Percentiles rank a stretch among this genome's conserved stretches.
phyloP scores from a whole-genome alignment of 2,113 vertebrate genomes.

The Sclerurus mexicanus region DNA sequence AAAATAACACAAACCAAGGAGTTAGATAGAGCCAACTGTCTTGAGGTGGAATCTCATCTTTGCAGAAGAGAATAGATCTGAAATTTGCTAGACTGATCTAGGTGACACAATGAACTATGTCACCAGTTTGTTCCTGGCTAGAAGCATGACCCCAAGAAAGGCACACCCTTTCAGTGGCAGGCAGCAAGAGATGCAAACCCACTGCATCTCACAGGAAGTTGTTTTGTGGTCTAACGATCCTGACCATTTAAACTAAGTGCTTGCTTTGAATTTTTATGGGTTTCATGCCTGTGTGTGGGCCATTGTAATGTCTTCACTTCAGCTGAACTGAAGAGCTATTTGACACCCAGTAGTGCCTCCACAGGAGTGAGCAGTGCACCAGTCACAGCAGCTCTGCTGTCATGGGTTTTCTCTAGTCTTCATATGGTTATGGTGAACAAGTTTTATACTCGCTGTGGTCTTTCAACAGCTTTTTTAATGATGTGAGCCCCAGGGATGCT shows the following conservation, averaged over 20 bases:
- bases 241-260: not conserved
- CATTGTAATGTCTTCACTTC: not conserved
- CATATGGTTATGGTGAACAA: not conserved
- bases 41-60: not conserved
- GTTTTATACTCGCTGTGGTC: not conserved
- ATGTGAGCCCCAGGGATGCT: not conserved
- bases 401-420: not conserved
- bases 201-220: not conserved
- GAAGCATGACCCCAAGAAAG: not conserved
- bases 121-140: not conserved
- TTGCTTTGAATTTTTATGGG: not conserved
- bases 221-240: not conserved
- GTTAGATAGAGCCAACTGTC: not conserved
- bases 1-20: not conserved
- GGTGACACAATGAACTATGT: not conserved
- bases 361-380: accelerated
- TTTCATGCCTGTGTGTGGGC: not conserved
- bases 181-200: not conserved
- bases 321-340: not conserved
- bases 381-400: not conserved
- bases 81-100: not conserved
- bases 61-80: not conserved
- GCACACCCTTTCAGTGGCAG: not conserved
- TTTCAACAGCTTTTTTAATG: not conserved
- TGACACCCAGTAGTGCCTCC: not conserved